Conservation (phyloP, 2,113 vertebrate species). For the Colossoma macropomum region DNA sequence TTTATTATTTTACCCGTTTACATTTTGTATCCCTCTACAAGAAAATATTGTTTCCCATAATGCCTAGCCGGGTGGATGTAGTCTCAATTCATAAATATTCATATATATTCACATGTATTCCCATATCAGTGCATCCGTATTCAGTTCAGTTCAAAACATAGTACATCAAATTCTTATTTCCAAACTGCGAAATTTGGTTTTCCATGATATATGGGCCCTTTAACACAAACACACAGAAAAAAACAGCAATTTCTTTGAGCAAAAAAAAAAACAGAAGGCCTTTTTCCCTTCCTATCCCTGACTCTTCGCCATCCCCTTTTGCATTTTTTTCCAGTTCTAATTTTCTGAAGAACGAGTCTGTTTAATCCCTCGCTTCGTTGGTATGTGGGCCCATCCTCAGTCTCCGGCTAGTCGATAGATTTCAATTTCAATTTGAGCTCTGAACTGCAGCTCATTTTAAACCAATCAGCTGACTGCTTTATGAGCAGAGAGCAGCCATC, state of each 20-base stretch:
- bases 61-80: no score
- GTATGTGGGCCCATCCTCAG: slow-evolving; percentile 48
- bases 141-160: no score
- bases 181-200: background rate
- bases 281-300: background rate
- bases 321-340: slow-evolving; percentile 40
- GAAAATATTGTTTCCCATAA: no score
- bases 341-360: slow-evolving; percentile 57
- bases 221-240: background rate
- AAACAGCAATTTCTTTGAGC: background rate
- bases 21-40: no score
- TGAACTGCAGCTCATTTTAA: slow-evolving; percentile 60
- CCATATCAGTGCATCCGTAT: no score
- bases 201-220: background rate
- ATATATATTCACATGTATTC: no score
- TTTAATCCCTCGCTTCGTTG: slow-evolving; percentile 61
- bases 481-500: slow-evolving; percentile 52
- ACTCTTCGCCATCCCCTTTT: background rate
- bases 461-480: slow-evolving; percentile 60
- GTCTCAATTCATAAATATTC: no score
- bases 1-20: no score
- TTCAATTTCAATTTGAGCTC: slow-evolving; percentile 65
- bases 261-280: background rate
- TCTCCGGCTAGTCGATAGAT: slow-evolving; percentile 62
- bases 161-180: no score